phyloP scores from a whole-genome alignment of 2,797 vertebrate genomes.

The Trematomus bernacchii region DNA sequence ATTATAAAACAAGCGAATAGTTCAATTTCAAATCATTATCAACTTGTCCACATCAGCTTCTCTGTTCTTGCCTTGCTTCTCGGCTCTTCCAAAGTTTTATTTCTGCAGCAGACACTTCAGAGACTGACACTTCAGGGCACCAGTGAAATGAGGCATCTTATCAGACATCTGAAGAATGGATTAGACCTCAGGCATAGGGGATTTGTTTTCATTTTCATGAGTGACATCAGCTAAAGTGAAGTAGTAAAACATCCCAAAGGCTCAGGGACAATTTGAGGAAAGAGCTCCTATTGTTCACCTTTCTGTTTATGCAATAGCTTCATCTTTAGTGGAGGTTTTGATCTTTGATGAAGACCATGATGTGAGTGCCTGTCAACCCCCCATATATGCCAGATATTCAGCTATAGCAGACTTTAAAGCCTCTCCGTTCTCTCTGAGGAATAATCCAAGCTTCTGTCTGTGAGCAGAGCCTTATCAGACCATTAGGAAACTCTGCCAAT shows the following conservation, averaged over 20 bases:
- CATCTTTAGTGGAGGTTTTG: constrained; percentile 36
- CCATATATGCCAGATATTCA: constrained; percentile 35
- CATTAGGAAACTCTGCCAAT: constrained; percentile 51
- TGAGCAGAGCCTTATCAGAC: constrained; percentile 46
- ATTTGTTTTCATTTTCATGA: constrained; percentile 54
- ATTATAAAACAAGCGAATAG: not conserved
- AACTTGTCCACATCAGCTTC: not conserved
- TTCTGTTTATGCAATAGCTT: constrained; percentile 14
- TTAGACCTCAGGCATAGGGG: constrained; percentile 32
- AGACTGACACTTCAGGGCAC: constrained; percentile 46
- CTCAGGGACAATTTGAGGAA: constrained; percentile 18
- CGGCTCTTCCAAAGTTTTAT: constrained; percentile 5
- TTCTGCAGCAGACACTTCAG: constrained; percentile 18
- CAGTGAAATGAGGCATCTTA: constrained; percentile 39
- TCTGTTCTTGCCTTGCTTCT: constrained; percentile 10
- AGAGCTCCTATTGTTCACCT: constrained; percentile 10
- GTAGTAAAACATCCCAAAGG: constrained; percentile 24
- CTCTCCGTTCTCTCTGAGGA: constrained; percentile 37
- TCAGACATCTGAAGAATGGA: constrained; percentile 55
- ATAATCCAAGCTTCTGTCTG: constrained; percentile 32
- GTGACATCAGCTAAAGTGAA: constrained; percentile 46
- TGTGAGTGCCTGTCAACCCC: constrained; percentile 16
- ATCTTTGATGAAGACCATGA: constrained; percentile 8
- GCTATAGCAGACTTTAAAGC: constrained; percentile 41
- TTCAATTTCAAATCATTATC: not conserved